Evolutionary conservation across 2,888 invertebrate species (phyloP), one percentile per base, ranked within the genome.

Genomic region (Lithophane socia): DNA sequence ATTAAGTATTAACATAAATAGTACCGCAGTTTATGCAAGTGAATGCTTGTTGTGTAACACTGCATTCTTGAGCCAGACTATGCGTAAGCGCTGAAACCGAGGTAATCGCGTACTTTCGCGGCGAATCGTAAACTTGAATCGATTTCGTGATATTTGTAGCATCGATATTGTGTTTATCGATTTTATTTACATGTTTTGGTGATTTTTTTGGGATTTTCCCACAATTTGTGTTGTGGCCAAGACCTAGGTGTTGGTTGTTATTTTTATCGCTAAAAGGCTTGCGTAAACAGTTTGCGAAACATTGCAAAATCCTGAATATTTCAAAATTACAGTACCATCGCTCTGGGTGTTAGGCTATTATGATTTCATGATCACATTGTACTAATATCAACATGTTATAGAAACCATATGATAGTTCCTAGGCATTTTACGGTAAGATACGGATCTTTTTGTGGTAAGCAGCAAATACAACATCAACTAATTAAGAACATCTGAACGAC

Each of bases 31-130:
- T 89, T 87, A 85, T 89, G 90, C 90, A 91, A 93, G 92, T 92
- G 92, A 92, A 89, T 86, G 90, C 86, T 86, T 68, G 79, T 95
- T 94, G 91, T 90, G 93, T 91, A 94, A 94, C 84, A 52, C 82
- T 89, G 91, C 93, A 94, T 94, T 93, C 94, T 92, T 93, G 92
- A 79, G 88, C 90, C 87, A 80, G 88, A 87, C 90, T 90, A 91
- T 92, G 94, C 94, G 94, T 93, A 93, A 91, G 93, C 92, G 92
- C 90, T 91, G 91, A 92, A 93, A 85, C 79, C 83, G 83, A 87
- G 84, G 86, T 77, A 87, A 88, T 87, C 84, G 81, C 88, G 85
- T 78, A 87, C 88, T 85, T 86, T 90, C 85, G 88, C 87, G 69
- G 79, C 82, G 80, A 89, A 90, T 90, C 88, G 91, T 89, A 90